Conservation (phyloP, 1,140 invertebrate species). For the Zaprionus taronus region DNA sequence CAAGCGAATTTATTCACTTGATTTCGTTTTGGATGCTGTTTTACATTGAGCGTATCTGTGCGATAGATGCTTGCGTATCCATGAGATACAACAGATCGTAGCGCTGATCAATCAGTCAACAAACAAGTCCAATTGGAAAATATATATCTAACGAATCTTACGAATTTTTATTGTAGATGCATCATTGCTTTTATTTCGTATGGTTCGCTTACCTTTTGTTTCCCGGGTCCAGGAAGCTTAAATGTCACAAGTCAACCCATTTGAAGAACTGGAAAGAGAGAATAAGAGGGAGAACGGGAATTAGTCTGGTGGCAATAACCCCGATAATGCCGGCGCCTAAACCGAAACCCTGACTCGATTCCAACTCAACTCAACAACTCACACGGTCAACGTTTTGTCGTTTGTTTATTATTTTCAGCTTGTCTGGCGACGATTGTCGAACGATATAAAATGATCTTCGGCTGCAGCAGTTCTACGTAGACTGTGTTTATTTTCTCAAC, state of each 20-base stretch:
- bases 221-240: conserved; percentile 84
- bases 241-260: conserved; percentile 84
- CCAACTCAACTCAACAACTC: not conserved
- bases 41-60: conserved; percentile 22
- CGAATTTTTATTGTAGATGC: not conserved
- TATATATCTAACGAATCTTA: not conserved
- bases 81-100: conserved; percentile 43
- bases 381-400: conserved; percentile 17
- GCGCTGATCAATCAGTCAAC: conserved; percentile 62
- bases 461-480: conserved; percentile 2
- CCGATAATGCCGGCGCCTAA: conserved; percentile 25
- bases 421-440: conserved; percentile 11
- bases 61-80: conserved; percentile 9
- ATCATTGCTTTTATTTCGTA: not conserved
- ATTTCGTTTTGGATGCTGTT: conserved; percentile 17
- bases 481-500: conserved; percentile 27
- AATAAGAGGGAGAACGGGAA: not conserved
- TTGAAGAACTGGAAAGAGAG: conserved; percentile 78
- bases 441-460: not conserved
- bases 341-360: not conserved
- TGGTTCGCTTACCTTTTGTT: conserved; percentile 75
- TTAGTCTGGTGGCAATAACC: conserved; percentile 12
- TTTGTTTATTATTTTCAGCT: conserved; percentile 49
- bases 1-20: conserved; percentile 34
- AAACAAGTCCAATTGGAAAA: conserved; percentile 36